A percentile compares a stretch with the other conserved stretches of the same genome.
Evolutionary conservation across 2,888 invertebrate genomes (phyloP).

Genomic region (Hoplodrina blanda): DNA sequence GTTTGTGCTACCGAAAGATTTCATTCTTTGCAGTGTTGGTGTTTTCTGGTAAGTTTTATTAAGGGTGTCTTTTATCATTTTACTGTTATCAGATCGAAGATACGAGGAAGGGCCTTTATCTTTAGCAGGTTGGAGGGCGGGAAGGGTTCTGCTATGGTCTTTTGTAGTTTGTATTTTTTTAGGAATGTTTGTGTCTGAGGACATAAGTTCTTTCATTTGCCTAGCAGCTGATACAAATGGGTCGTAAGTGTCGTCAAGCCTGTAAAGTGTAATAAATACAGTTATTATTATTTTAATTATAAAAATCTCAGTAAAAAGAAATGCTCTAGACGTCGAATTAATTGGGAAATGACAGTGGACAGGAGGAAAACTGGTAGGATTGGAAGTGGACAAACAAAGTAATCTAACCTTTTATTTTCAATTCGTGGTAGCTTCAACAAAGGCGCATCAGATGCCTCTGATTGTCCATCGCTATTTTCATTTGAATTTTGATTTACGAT

Average conservation of each 20-base stretch:
- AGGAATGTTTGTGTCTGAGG: conserved; percentile 91
- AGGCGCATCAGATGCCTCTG: conserved; percentile 80
- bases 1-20: conserved; percentile 86
- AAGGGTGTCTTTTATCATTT: conserved; percentile 88
- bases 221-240: conserved; percentile 95
- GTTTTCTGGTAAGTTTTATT: conserved; percentile 90
- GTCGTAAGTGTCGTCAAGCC: conserved; percentile 92
- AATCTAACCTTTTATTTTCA: conserved; percentile 84
- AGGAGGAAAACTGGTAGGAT: conserved; percentile 21
- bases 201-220: conserved; percentile 95
- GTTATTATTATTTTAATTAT: conserved; percentile 10
- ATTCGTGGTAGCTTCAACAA: conserved; percentile 87
- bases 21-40: conserved; percentile 87
- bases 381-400: conserved; percentile 57
- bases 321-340: neutral
- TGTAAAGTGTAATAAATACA: conserved; percentile 74
- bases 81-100: conserved; percentile 81
- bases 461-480: conserved; percentile 79
- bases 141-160: conserved; percentile 86
- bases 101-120: conserved; percentile 79
- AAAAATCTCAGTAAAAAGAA: neutral
- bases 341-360: neutral
- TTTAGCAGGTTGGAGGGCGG: conserved; percentile 82
- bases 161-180: conserved; percentile 85
- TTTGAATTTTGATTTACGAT: conserved; percentile 76